Evolutionary conservation across 1,140 invertebrate genomes (phyloP).

Genomic region (Drosophila kohkoa): DNA sequence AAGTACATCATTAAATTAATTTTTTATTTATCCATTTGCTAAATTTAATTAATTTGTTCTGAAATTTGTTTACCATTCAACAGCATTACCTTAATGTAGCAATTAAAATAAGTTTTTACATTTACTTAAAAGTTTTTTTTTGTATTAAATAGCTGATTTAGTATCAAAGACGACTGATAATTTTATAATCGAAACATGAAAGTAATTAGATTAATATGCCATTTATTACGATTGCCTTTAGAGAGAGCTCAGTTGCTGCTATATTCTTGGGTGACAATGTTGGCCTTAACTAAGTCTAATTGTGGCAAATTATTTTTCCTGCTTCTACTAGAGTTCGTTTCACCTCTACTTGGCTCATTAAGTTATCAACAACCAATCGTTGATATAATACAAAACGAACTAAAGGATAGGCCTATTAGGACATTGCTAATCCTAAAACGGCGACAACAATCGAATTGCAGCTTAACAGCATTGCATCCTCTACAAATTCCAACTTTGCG

Average conservation of each 20-base stretch:
- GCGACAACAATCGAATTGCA: slow-evolving; percentile 8
- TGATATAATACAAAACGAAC: slow-evolving; percentile 1
- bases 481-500: slow-evolving; percentile 17
- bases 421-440: slow-evolving; percentile 15
- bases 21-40: too few relatives aligned
- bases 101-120: too few relatives aligned
- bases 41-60: too few relatives aligned
- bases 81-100: too few relatives aligned
- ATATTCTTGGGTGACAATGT: slow-evolving; percentile 3
- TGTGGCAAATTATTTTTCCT: not conserved
- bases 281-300: not conserved
- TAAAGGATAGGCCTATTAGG: not conserved
- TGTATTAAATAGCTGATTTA: too few relatives aligned
- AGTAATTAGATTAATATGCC: slow-evolving; percentile 2
- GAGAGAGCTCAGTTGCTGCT: not conserved
- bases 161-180: not conserved
- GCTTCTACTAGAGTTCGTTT: slow-evolving; percentile 5
- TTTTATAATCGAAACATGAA: not conserved
- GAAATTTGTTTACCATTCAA: too few relatives aligned
- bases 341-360: not conserved
- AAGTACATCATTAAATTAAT: too few relatives aligned
- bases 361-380: not conserved
- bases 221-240: not conserved
- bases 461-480: not conserved
- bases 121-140: too few relatives aligned